These are phyloP conservation scores for Terebella lapidaria DNA, from an alignment of 2,888 invertebrate genomes.

Conservation along the genomic window DNA sequence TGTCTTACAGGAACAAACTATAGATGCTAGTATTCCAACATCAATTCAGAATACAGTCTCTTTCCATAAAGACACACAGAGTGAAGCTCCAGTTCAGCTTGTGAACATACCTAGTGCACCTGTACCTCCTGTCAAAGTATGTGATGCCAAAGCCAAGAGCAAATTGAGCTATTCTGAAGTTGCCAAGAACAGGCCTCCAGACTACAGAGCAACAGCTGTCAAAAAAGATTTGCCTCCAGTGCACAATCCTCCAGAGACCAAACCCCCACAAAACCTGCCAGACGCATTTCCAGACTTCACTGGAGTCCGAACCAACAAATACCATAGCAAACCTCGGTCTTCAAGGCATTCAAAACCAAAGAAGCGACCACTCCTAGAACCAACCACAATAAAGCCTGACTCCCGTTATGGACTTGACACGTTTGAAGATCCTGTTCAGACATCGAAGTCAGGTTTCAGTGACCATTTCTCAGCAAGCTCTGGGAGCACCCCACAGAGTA, in stretches of 20 bases:
- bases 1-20: not conserved
- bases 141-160: too few species aligned
- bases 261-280: too few species aligned
- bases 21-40: not conserved
- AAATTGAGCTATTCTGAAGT: constrained; percentile 2
- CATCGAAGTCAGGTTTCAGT: not conserved
- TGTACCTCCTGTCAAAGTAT: not conserved
- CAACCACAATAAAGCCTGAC: not conserved
- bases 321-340: too few species aligned
- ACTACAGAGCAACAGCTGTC: too few species aligned
- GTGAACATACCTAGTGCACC: too few species aligned
- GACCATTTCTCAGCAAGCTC: not conserved
- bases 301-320: too few species aligned
- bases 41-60: not conserved
- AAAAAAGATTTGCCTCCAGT: too few species aligned
- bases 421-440: not conserved
- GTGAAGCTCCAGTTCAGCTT: too few species aligned
- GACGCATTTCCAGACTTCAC: too few species aligned
- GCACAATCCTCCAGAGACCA: too few species aligned
- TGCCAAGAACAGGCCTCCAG: constrained; percentile 3
- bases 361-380: too few species aligned
- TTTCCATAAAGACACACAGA: not conserved
- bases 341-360: too few species aligned
- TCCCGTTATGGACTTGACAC: constrained; percentile 1
- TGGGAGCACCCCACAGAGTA: not conserved